Percentiles rank a stretch among this genome's conserved stretches.
Evolutionary conservation across 1,140 invertebrate genomes (phyloP).

Genomic region (Drosophila miranda): DNA sequence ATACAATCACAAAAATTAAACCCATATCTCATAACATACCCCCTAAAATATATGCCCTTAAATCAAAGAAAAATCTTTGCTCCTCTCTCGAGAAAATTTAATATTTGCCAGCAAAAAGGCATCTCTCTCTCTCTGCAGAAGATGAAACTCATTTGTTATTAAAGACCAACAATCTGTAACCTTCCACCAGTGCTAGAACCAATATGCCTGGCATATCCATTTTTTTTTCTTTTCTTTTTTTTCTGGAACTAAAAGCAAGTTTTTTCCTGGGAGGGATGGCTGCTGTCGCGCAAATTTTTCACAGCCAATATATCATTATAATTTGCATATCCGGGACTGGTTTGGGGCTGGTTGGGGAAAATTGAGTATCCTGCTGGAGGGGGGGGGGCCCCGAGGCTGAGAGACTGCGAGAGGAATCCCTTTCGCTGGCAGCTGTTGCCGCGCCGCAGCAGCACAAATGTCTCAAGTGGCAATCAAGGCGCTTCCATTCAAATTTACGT

Average conservation of each 20-base stretch:
- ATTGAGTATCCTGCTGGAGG: constrained; percentile 65
- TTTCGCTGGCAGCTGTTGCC: constrained; percentile 76
- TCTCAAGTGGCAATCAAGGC: constrained; percentile 82
- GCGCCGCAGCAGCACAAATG: constrained; percentile 77
- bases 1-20: too few species aligned
- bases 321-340: constrained; percentile 67
- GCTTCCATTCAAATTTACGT: constrained; percentile 82
- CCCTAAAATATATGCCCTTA: not conserved
- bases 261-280: constrained; percentile 30
- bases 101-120: not conserved
- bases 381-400: not conserved
- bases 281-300: constrained; percentile 76
- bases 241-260: constrained; percentile 26
- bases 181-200: constrained; percentile 9
- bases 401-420: constrained; percentile 47
- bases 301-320: constrained; percentile 82
- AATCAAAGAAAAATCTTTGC: not conserved
- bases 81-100: not conserved
- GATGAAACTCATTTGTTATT: constrained; percentile 34
- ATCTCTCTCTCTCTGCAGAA: not conserved
- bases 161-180: constrained; percentile 25
- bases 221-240: constrained; percentile 17
- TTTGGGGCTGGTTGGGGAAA: constrained; percentile 53
- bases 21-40: too few species aligned
- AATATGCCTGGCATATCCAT: constrained; percentile 54